phyloP scores from a whole-genome alignment of 2,797 vertebrate genomes.

The Crypturellus tataupa region DNA sequence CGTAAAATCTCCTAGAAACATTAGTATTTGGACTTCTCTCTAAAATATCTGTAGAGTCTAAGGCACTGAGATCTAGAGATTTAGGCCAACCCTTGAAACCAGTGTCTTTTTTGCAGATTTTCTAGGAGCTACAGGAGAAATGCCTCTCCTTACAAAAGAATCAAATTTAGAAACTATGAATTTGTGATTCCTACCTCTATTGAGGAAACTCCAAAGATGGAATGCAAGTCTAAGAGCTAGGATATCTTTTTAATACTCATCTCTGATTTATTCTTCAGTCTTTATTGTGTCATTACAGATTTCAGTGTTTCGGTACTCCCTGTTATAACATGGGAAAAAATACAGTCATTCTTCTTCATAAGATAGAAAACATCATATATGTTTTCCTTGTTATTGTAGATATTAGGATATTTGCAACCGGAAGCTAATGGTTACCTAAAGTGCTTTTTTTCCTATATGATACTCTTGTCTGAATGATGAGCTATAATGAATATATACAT shows the following conservation, averaged over 20 bases:
- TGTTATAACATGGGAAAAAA: not conserved
- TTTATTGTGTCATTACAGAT: not conserved
- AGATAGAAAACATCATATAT: not conserved
- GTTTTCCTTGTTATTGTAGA: not conserved
- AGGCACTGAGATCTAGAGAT: not conserved
- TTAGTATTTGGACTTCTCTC: not conserved
- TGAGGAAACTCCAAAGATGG: not conserved
- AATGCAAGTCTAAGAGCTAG: not conserved
- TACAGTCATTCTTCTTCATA: not conserved
- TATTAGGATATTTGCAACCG: not conserved
- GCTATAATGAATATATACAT: not conserved
- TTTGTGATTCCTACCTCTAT: not conserved
- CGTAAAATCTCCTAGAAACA: not conserved
- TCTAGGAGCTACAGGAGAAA: not conserved
- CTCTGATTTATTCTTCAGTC: not conserved
- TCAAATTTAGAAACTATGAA: not conserved
- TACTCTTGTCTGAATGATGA: conserved; percentile 8
- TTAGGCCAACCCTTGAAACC: not conserved
- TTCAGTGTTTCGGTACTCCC: not conserved
- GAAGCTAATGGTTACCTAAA: not conserved
- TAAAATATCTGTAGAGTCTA: not conserved
- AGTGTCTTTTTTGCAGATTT: not conserved
- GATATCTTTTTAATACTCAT: not conserved
- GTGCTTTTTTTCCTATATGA: not conserved
- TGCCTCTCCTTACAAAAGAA: not conserved